A percentile compares a stretch with the other conserved stretches of the same genome.
Evolutionary conservation across 2,797 vertebrate species (phyloP).

Genomic region (Clamator glandarius): DNA sequence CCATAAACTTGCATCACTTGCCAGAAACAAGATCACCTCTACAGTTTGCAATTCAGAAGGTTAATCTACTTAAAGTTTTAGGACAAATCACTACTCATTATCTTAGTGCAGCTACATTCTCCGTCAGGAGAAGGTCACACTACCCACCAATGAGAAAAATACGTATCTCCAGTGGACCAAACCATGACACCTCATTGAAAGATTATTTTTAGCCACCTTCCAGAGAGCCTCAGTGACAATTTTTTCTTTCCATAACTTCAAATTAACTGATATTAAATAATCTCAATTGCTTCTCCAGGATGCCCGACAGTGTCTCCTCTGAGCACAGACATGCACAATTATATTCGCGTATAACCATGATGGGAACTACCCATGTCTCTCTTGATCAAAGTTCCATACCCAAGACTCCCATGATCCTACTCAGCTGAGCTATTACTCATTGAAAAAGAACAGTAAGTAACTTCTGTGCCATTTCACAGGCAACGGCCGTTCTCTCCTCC

Average conservation of each 20-base stretch:
- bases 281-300: not conserved
- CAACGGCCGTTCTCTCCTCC: slow-evolving; percentile 30
- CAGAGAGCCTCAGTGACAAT: not conserved
- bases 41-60: not conserved
- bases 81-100: not conserved
- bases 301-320: not conserved
- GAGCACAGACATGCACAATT: not conserved
- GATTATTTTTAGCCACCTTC: not conserved
- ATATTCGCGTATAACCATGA: not conserved
- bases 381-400: not conserved
- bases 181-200: not conserved
- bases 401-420: not conserved
- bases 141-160: not conserved
- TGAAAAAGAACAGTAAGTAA: slow-evolving; percentile 48
- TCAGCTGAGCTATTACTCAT: slow-evolving; percentile 34
- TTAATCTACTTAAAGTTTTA: slow-evolving; percentile 28
- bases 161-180: not conserved
- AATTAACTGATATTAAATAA: not conserved
- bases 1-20: not conserved
- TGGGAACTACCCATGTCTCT: not conserved
- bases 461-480: slow-evolving; percentile 35
- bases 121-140: not conserved
- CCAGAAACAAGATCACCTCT: slow-evolving; percentile 34
- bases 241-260: not conserved
- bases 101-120: not conserved